A percentile compares a stretch with the other conserved stretches of the same genome.
These are phyloP conservation scores for Neolamprologus brichardi DNA, from an alignment of 2,113 vertebrate species.

Conservation along the genomic window DNA sequence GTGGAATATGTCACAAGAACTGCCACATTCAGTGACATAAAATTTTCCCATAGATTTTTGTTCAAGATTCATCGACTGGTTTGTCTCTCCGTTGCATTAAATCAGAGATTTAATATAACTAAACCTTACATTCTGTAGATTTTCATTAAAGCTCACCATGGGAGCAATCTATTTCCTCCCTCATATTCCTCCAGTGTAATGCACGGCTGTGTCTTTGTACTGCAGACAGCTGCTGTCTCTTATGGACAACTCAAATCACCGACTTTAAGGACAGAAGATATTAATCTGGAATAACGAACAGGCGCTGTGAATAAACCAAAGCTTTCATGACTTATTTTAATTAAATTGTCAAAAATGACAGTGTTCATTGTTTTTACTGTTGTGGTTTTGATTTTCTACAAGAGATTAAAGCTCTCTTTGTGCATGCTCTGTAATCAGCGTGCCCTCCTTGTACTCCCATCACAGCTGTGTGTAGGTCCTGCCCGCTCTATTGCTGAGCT, in stretches of 20 bases:
- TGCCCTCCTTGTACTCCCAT: constrained; percentile 10
- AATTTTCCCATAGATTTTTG: neutral
- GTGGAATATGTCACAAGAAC: neutral
- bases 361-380: constrained; percentile 24
- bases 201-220: neutral
- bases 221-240: constrained; percentile 25
- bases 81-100: neutral
- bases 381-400: constrained; percentile 53
- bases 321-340: constrained; percentile 48
- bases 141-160: neutral
- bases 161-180: neutral
- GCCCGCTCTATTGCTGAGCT: constrained; percentile 18
- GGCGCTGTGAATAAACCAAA: neutral
- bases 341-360: constrained; percentile 53
- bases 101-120: neutral
- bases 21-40: neutral
- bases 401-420: constrained; percentile 50
- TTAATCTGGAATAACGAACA: neutral
- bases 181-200: neutral
- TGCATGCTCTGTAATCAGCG: constrained; percentile 55
- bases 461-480: constrained; percentile 3
- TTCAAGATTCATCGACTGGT: neutral
- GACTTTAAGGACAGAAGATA: constrained; percentile 8
- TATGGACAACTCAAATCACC: neutral
- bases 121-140: neutral